phyloP scores from a whole-genome alignment of 1,140 invertebrate genomes.

The Scaptomyza hsui region DNA sequence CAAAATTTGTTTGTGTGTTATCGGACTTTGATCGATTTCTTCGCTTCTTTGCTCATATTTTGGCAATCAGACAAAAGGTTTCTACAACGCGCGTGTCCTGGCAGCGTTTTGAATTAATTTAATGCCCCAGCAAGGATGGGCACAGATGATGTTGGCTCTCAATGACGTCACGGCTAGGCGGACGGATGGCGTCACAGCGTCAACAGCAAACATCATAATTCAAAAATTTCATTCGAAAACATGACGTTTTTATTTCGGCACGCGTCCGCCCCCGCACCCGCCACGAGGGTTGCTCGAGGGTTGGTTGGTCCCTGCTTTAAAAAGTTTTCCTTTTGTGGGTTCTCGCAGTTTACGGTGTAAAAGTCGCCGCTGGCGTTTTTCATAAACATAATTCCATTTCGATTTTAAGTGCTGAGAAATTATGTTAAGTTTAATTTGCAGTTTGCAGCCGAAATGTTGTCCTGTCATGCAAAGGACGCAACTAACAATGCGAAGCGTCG shows the following conservation, averaged over 20 bases:
- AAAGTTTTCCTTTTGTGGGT: constrained; percentile 14
- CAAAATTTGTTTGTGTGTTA: constrained; percentile 23
- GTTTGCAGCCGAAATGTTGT: constrained; percentile 69
- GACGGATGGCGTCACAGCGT: constrained; percentile 46
- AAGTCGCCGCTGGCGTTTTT: constrained; percentile 59
- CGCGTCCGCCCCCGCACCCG: constrained; percentile 40
- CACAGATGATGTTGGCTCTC: constrained; percentile 60
- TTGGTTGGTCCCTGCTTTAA: constrained; percentile 13
- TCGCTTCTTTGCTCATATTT: constrained; percentile 59
- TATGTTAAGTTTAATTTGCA: constrained; percentile 79
- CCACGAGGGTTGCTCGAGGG: neutral
- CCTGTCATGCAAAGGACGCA: constrained; percentile 49
- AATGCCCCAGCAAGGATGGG: constrained; percentile 60
- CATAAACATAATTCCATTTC: constrained; percentile 75
- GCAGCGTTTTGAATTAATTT: constrained; percentile 81
- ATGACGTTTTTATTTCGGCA: constrained; percentile 82
- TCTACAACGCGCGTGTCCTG: constrained; percentile 62
- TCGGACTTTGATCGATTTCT: constrained; percentile 73
- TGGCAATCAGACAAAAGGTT: constrained; percentile 68
- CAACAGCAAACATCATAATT: constrained; percentile 76
- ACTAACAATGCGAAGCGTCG: constrained; percentile 30
- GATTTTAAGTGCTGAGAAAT: constrained; percentile 73
- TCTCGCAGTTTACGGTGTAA: constrained; percentile 54
- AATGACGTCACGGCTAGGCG: constrained; percentile 28
- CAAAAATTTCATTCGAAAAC: constrained; percentile 81